Conservation (phyloP, 2,888 invertebrate genomes). For the Diarsia brunnea region DNA sequence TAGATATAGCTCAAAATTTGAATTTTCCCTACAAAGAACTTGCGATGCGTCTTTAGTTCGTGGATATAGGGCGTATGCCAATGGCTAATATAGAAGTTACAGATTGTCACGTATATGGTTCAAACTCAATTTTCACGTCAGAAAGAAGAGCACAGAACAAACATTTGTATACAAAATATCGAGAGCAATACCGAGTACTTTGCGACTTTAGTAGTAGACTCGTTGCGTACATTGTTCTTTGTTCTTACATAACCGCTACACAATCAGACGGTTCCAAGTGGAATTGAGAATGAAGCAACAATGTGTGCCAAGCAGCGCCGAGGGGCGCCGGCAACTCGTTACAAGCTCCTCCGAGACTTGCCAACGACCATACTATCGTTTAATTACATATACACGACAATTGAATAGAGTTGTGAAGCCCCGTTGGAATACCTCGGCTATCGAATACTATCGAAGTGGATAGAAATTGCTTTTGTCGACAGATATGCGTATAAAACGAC, state of each 20-base stretch:
- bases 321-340: constrained; percentile 72
- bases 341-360: constrained; percentile 74
- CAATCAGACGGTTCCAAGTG: constrained; percentile 65
- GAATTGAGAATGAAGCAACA: constrained; percentile 76
- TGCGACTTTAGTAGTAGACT: constrained; percentile 16
- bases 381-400: constrained; percentile 75
- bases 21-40: constrained; percentile 68
- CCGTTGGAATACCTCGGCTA: constrained; percentile 23
- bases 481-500: not conserved
- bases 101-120: not conserved
- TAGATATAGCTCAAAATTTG: constrained; percentile 67
- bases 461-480: constrained; percentile 6
- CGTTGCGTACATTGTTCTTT: constrained; percentile 39
- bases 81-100: constrained; percentile 3
- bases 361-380: constrained; percentile 76
- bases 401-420: constrained; percentile 69
- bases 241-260: constrained; percentile 41
- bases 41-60: constrained; percentile 23
- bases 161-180: not conserved
- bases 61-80: constrained; percentile 22
- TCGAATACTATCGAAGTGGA: constrained; percentile 19
- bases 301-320: constrained; percentile 67
- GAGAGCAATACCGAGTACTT: constrained; percentile 3
- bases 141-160: not conserved
- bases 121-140: constrained; percentile 3